Conservation (phyloP, 2,888 invertebrate species). For the Encarsia formosa region DNA sequence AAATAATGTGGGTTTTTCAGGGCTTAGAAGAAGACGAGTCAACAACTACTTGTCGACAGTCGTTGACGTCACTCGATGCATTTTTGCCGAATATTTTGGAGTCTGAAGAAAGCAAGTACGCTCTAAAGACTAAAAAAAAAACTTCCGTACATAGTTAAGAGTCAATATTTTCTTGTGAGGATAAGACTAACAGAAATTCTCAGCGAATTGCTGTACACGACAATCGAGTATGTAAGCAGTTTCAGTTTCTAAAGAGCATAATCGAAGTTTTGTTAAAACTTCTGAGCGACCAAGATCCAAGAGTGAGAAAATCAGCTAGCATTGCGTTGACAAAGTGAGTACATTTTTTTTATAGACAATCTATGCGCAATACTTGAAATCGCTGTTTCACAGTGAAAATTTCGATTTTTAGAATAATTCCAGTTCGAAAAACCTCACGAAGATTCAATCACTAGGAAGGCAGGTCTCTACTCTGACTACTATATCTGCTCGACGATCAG, state of each 20-base stretch:
- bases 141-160: slow-evolving; percentile 62
- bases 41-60: slow-evolving; percentile 70
- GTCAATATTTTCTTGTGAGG: slow-evolving; percentile 83
- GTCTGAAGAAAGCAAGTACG: slow-evolving; percentile 58
- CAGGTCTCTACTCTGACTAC: slow-evolving; percentile 47
- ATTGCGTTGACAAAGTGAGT: slow-evolving; percentile 62
- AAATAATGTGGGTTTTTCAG: too few relatives aligned
- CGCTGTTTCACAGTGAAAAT: too few relatives aligned
- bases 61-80: slow-evolving; percentile 60
- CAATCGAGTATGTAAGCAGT: slow-evolving; percentile 56
- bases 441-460: slow-evolving; percentile 56
- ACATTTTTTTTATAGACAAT: too few relatives aligned
- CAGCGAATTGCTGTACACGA: slow-evolving; percentile 58
- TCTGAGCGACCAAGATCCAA: slow-evolving; percentile 70
- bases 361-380: too few relatives aligned
- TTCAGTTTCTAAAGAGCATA: slow-evolving; percentile 59
- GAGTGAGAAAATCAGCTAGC: slow-evolving; percentile 71
- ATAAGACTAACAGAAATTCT: slow-evolving; percentile 67
- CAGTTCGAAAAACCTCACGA: too few relatives aligned
- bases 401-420: too few relatives aligned
- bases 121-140: slow-evolving; percentile 60
- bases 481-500: slow-evolving; percentile 39
- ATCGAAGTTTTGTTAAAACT: slow-evolving; percentile 62
- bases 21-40: slow-evolving; percentile 72
- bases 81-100: slow-evolving; percentile 61